Conservation (phyloP, 2,888 invertebrate species). For the Cremastinae sp. region DNA sequence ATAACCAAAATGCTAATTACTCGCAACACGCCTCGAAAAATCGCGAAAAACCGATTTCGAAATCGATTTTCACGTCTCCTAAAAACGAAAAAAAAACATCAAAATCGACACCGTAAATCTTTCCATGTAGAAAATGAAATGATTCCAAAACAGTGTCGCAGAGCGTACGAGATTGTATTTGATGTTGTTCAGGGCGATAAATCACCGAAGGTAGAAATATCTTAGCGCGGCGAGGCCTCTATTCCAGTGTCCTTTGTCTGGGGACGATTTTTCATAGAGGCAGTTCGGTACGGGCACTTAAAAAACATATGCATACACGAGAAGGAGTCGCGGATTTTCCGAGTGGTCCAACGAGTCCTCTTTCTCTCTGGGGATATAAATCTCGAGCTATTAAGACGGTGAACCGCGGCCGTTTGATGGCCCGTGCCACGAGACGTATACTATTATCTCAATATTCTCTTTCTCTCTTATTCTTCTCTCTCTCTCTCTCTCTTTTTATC, state of each 20-base stretch:
- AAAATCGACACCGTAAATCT: no score
- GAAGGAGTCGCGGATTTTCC: conserved; percentile 25
- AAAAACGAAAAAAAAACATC: no score
- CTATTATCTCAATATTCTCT: conserved; percentile 72
- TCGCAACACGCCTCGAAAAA: no score
- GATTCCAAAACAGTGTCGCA: background rate
- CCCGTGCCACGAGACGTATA: conserved; percentile 71
- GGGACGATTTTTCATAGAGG: background rate
- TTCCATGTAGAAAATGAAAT: background rate
- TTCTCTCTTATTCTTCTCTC: conserved; percentile 37
- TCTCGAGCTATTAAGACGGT: conserved; percentile 79
- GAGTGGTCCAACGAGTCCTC: conserved; percentile 31
- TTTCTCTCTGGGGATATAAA: conserved; percentile 73
- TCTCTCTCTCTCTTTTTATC: conserved; percentile 18
- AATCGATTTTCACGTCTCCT: no score
- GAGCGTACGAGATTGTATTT: background rate
- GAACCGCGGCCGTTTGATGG: conserved; percentile 76
- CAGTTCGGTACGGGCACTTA: conserved; percentile 21
- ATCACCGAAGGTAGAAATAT: conserved; percentile 4
- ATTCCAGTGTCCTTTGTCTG: conserved; percentile 27
- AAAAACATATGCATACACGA: conserved; percentile 25
- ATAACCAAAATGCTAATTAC: no score
- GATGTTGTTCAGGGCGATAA: background rate
- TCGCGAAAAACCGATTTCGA: no score
- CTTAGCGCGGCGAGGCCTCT: background rate